Percentiles rank a stretch among this genome's conserved stretches.
phyloP scores from a whole-genome alignment of 2,113 vertebrate genomes.

The Cheirogaleus medius region DNA sequence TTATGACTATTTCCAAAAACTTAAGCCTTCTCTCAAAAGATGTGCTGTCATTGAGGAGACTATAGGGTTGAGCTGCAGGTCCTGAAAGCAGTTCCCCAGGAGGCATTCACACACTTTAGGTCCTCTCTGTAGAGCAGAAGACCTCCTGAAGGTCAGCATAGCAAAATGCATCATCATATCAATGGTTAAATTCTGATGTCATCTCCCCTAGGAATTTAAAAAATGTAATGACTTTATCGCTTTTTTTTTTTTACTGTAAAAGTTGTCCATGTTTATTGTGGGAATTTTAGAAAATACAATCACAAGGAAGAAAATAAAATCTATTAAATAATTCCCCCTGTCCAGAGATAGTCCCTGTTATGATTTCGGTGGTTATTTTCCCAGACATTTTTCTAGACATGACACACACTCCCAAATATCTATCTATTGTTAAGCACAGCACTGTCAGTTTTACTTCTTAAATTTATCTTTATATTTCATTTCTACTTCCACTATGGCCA shows the following conservation, averaged over 20 bases:
- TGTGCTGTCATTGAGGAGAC: background rate
- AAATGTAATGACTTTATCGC: background rate
- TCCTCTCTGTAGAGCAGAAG: background rate
- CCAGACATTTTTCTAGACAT: background rate
- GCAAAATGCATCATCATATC: background rate
- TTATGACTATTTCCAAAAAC: background rate
- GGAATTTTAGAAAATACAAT: background rate
- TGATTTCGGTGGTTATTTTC: background rate
- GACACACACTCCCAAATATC: background rate
- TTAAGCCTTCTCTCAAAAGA: background rate
- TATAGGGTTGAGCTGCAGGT: background rate
- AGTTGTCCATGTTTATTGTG: background rate
- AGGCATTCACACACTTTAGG: background rate
- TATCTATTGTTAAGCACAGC: background rate
- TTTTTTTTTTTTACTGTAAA: background rate
- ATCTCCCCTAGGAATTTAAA: background rate
- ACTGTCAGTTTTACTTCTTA: background rate
- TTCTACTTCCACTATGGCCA: background rate
- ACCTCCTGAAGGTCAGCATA: background rate
- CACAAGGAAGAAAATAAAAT: slow-evolving; percentile 20
- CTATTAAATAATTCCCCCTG: background rate
- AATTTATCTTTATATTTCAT: background rate
- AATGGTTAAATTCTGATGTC: background rate
- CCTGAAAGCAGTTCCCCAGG: background rate
- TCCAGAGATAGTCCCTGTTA: background rate